Evolutionary conservation across 2,888 invertebrate genomes (phyloP), one percentile per base, ranked within the genome.

Genomic region (Clostera curtula): DNA sequence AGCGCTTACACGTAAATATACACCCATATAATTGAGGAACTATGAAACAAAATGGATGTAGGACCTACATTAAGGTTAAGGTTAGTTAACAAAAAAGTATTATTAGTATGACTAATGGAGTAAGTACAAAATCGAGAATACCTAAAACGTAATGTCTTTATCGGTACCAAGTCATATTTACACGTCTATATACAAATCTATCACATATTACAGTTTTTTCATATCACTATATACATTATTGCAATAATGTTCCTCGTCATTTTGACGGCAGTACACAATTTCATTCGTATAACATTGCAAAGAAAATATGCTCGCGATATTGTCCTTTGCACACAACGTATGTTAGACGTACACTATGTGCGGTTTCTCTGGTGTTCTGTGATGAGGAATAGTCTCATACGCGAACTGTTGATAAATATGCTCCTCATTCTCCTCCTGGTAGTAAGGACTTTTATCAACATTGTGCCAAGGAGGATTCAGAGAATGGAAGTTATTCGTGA

Each of bases 311-410:
- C 67, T 57, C 43, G 50, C 52, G 56, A 71, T 61, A 72, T 66
- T 66, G 74, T 76, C 66, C 66, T 63, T 69, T 63, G 65, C 64
- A 48, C 60, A 68, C 67, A 73, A 65, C 64, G 71, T 79, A 60
- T 77, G 83, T 84, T 85, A 86, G 55, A 86, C 86, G 51, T 86
- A 86, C 69, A 86, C 86, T 76, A 86, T 85, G 68, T 86, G 86
- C 34, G 86, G 85, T 64, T 85, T 84, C 53, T 86, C 86, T 28
- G 84, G 83, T 43, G 85, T 83, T 55, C 80, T 69, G 52, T 85
- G 85, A 34, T 75, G 82, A 36, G 85, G 84, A 25, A 85, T 85
- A 7, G 85, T 84, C 56, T 85, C 85, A 43, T 85, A 85, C 2
- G 82, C 82, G 36, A 85, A 85, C 45, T 85, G 85, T 43, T 85